Base-by-base conservation (phyloP, 2,113 vertebrate species). In the Dendrocopos noguchii region DNA sequence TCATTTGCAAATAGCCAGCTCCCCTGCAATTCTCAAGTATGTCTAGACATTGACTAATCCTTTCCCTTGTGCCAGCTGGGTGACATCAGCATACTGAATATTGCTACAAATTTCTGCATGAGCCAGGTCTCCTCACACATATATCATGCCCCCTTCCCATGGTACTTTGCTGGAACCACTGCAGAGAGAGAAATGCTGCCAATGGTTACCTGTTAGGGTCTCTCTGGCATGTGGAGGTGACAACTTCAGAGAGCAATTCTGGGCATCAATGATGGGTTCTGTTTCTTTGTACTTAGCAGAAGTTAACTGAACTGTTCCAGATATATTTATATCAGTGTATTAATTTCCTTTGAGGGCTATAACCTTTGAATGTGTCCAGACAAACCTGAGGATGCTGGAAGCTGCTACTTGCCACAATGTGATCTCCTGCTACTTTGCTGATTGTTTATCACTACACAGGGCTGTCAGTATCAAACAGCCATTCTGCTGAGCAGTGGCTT, bases 11-110 rank as follows among this genome's bases (percentile, higher is more conserved):
- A 71, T 74, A 88, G 75, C 56, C 84, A 83, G 65, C 81, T 91
- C 53, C 55, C n/a, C 55, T 91, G 76, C 61, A 88, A 90, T 53
- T 50, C 57, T 78, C 33, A 10, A 93, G 61, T 28, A 24, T 57
- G 90, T 94, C 87, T 95, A 86, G 94, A 92, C 89, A 10, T 83
- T 85, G 81, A 61, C 76, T 95, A 95, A 96, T 92, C 70, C 46
- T 4, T 78, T 92, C 39, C n/a, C 47, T 80, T 80, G 68, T 12
- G 85, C 94, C 93, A 95, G 27, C 76, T 68, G 80, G 46, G 70
- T 94, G 94, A 95, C 84, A 87, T 94, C 93, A 96, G 87, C 47
- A 7, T 75, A 39, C 47, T 80, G 88, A 95, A 42, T 55, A 90
- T 67, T 3, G 10, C 79, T 50, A 16, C 94, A 92, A 74, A 80